A percentile compares a stretch with the other conserved stretches of the same genome.
phyloP scores from a whole-genome alignment of 2,797 vertebrate species.

The Enteromius mattozi region DNA sequence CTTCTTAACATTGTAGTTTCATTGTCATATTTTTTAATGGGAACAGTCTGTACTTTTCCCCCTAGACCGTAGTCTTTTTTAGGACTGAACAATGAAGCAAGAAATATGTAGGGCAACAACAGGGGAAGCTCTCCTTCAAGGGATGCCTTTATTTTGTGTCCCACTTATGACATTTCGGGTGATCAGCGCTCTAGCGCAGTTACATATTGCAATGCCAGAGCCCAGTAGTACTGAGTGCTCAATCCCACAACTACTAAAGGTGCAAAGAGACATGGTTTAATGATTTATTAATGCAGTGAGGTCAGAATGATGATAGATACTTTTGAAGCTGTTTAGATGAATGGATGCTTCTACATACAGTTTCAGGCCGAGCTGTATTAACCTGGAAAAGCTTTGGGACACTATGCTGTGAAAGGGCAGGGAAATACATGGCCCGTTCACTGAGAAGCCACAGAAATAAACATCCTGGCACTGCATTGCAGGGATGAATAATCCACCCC shows the following conservation, averaged over 20 bases:
- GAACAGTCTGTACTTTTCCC: constrained; percentile 55
- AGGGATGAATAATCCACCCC: constrained; percentile 58
- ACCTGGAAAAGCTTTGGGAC: constrained; percentile 39
- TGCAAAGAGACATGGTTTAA: constrained; percentile 64
- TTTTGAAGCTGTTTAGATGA: constrained; percentile 53
- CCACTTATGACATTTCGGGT: constrained; percentile 67
- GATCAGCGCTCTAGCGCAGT: constrained; percentile 17
- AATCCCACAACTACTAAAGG: constrained; percentile 61
- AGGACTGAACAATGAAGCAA: constrained; percentile 70
- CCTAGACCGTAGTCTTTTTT: constrained; percentile 61
- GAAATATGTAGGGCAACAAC: constrained; percentile 78
- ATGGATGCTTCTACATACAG: constrained; percentile 56
- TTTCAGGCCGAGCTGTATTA: constrained; percentile 34
- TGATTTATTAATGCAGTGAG: constrained; percentile 74
- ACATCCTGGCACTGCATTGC: constrained; percentile 56
- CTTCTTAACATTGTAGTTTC: constrained; percentile 56
- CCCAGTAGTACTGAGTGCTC: constrained; percentile 67
- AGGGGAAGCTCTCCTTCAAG: constrained; percentile 73
- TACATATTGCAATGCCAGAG: constrained; percentile 54
- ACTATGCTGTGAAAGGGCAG: constrained; percentile 30
- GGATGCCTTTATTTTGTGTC: constrained; percentile 78
- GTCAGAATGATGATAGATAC: constrained; percentile 70
- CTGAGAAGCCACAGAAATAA: constrained; percentile 47
- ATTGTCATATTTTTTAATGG: constrained; percentile 71
- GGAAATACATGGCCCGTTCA: constrained; percentile 36